Conservation (phyloP, 2,797 vertebrate species). For the Chaetophractus vellerosus region DNA sequence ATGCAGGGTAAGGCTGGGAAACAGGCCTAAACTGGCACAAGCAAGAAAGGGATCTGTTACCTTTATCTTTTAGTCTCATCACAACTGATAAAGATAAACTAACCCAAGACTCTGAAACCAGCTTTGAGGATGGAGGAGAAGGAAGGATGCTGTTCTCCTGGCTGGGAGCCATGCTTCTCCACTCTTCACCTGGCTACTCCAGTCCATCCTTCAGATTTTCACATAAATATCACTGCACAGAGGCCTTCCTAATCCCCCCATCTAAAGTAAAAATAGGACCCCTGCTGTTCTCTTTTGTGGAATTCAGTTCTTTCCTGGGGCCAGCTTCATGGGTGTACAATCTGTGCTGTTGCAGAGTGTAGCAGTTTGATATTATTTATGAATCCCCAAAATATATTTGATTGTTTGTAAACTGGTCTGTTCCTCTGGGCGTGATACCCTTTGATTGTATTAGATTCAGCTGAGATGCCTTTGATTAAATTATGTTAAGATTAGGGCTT, state of each 20-base stretch:
- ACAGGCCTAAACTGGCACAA: constrained; percentile 33
- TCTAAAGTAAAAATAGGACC: not conserved
- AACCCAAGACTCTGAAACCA: not conserved
- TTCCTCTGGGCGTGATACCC: too few relatives aligned
- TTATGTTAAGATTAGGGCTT: too few relatives aligned
- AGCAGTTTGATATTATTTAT: too few relatives aligned
- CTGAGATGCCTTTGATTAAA: too few relatives aligned
- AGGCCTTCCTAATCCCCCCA: not conserved
- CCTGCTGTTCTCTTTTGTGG: not conserved
- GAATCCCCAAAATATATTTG: too few relatives aligned
- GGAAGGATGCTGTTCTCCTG: not conserved
- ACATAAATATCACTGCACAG: not conserved
- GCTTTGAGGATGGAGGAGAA: not conserved
- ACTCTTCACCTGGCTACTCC: not conserved
- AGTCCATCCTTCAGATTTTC: not conserved
- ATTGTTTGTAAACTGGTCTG: too few relatives aligned
- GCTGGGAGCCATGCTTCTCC: not conserved
- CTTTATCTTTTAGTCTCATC: constrained; percentile 63
- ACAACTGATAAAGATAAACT: not conserved
- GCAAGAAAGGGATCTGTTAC: constrained; percentile 57
- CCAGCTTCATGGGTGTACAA: not conserved
- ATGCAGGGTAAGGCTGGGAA: constrained; percentile 3
- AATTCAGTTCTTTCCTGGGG: not conserved
- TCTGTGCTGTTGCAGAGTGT: not conserved
- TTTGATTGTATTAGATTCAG: too few relatives aligned